Percentiles rank a stretch among this genome's conserved stretches.
Evolutionary conservation across 2,888 invertebrate species (phyloP).

Genomic region (Esperia sulphurella): DNA sequence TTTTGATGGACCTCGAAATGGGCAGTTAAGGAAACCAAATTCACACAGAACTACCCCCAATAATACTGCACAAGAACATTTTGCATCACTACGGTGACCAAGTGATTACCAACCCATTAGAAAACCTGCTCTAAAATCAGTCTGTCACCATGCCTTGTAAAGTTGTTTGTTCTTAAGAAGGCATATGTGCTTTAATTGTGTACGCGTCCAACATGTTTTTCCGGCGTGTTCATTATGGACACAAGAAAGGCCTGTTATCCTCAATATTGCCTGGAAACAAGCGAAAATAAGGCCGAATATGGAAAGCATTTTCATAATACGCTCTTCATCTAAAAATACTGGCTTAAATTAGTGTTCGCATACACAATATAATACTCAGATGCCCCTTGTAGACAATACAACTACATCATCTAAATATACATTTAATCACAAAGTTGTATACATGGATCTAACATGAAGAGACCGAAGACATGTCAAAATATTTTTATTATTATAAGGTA

Average conservation of each 20-base stretch:
- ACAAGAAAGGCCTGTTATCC: no score
- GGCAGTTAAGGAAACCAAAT: slow-evolving; percentile 1
- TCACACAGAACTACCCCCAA: slow-evolving; percentile 40
- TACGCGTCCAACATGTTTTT: no score
- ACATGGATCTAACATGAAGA: slow-evolving; percentile 68
- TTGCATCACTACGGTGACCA: slow-evolving; percentile 17
- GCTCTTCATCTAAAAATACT: no score
- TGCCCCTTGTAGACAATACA: not conserved
- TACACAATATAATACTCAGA: not conserved
- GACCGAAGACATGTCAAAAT: slow-evolving; percentile 59
- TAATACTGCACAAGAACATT: slow-evolving; percentile 51
- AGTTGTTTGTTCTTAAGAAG: not conserved
- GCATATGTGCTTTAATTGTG: not conserved
- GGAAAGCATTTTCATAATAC: no score
- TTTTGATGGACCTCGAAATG: no score
- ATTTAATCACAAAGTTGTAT: slow-evolving; percentile 69
- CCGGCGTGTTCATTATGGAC: no score
- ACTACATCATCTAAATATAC: slow-evolving; percentile 34
- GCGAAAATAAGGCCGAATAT: no score
- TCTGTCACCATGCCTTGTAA: slow-evolving; percentile 38
- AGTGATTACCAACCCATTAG: slow-evolving; percentile 25
- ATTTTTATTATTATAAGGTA: slow-evolving; percentile 23
- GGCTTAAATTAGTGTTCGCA: no score
- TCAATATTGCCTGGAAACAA: no score
- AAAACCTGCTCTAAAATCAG: slow-evolving; percentile 60